Base-by-base conservation (phyloP, 2,113 vertebrate species). In the Sprattus sprattus region DNA sequence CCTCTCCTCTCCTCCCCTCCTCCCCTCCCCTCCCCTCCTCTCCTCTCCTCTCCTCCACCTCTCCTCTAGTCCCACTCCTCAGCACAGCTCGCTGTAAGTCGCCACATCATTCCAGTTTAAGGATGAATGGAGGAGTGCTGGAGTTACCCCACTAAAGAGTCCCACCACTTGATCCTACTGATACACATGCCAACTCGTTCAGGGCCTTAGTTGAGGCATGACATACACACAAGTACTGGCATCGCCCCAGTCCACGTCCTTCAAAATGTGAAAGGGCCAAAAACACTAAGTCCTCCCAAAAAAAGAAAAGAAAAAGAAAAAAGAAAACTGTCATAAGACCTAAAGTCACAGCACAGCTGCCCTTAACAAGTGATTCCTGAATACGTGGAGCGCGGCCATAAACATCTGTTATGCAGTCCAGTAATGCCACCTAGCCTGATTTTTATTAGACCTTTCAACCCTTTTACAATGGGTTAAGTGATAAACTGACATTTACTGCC, bases 401-500 rank as follows among this genome's bases (percentile, higher is more conserved):
- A 88, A 90, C 85, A 81, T 45, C 81, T 85, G 89, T 90, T 89
- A 84, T 90, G 75, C 80, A 87, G 90, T 89, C 85, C 81, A 60
- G 90, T 92, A 91, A 92, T 86, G 86, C 85, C 90, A 88, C 84
- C 85, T 88, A 88, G 86, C 89, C 89, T 87, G n/a, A 71, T 88
- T 91, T 92, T 92, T 91, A 93, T 92, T 90, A 91, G 89, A 64
- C 89, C 87, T 88, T 85, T 92, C 90, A 90, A 84, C 89, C 91
- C 91, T 94, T 94, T 92, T 93, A 91, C 92, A 92, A 88, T 85
- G 92, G 91, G 92, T 94, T 94, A 94, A 93, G 93, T 93, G 93
- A 93, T 94, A 92, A 94, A 92, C 87, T 93, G 94, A 93, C 92
- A 93, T 95, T 92, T 93, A 92, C 88, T 89, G 91, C 89, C 47